These are phyloP conservation scores for Callopanchax toddi DNA, from an alignment of 2,113 vertebrate species.

Conservation along the genomic window DNA sequence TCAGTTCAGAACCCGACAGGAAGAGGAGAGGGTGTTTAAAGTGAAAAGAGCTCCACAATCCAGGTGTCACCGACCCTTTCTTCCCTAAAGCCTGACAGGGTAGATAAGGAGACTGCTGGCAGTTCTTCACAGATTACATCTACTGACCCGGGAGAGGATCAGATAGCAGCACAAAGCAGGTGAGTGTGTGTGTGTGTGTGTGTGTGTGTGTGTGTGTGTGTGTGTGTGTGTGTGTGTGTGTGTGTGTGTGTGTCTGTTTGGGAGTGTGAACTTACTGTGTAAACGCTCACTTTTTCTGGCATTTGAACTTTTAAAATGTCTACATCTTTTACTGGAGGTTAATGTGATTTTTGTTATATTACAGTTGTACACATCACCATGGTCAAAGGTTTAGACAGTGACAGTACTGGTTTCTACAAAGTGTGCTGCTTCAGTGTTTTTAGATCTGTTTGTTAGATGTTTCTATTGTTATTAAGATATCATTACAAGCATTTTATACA, in stretches of 20 bases:
- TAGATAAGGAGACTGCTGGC: constrained; percentile 66
- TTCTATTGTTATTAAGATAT: no score
- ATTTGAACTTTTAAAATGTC: not conserved
- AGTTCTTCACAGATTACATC: constrained; percentile 77
- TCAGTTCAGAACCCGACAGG: constrained; percentile 77
- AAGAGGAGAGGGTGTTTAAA: constrained; percentile 40
- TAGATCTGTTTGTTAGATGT: no score
- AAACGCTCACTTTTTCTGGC: not conserved
- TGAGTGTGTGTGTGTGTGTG: constrained; percentile 44
- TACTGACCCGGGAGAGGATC: constrained; percentile 64
- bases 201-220: constrained; percentile 53
- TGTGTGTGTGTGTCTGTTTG: constrained; percentile 12
- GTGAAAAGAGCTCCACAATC: constrained; percentile 57
- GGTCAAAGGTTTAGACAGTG: no score
- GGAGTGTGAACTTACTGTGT: not conserved
- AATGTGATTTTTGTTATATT: no score
- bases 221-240: no score
- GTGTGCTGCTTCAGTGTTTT: no score
- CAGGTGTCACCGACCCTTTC: constrained; percentile 72
- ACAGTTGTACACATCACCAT: no score
- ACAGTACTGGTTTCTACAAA: no score
- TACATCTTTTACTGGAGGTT: no score
- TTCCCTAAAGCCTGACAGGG: constrained; percentile 56
- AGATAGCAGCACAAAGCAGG: constrained; percentile 59
- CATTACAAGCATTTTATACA: no score